These are phyloP conservation scores for Ginglymostoma cirratum DNA, from an alignment of 2,113 vertebrate species.

Conservation along the genomic window DNA sequence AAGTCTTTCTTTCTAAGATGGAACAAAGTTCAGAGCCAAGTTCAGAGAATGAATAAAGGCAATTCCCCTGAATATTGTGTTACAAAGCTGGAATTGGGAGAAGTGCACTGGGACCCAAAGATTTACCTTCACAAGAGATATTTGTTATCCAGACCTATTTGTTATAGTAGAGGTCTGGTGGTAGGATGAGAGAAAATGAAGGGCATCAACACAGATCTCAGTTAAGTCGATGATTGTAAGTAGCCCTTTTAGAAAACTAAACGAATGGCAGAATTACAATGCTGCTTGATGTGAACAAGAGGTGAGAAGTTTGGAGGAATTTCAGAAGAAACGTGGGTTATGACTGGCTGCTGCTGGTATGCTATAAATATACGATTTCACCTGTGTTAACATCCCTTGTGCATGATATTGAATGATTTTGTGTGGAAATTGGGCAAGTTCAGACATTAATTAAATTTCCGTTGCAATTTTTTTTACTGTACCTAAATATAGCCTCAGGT, in stretches of 20 bases:
- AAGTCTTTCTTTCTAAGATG: no score
- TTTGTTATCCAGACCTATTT: background rate
- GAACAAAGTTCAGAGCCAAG: background rate
- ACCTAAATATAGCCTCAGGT: background rate
- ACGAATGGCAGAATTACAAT: background rate
- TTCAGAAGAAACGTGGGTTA: background rate
- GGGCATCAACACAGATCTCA: background rate
- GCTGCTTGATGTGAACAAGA: background rate
- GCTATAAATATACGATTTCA: background rate
- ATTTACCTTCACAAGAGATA: background rate
- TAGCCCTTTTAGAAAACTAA: background rate
- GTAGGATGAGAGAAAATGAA: background rate
- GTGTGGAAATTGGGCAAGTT: background rate
- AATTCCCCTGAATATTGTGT: background rate
- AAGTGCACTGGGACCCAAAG: background rate
- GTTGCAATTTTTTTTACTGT: background rate
- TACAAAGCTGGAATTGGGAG: background rate
- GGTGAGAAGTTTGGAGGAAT: background rate
- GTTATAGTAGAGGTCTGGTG: background rate
- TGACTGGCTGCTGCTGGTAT: background rate
- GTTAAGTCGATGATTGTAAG: background rate
- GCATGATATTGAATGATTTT: constrained; percentile 1
- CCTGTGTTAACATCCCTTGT: background rate
- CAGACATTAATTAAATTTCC: constrained; percentile 6
- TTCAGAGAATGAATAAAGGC: no score